phyloP scores from a whole-genome alignment of 1,140 invertebrate species.

The Nebria ingens region DNA sequence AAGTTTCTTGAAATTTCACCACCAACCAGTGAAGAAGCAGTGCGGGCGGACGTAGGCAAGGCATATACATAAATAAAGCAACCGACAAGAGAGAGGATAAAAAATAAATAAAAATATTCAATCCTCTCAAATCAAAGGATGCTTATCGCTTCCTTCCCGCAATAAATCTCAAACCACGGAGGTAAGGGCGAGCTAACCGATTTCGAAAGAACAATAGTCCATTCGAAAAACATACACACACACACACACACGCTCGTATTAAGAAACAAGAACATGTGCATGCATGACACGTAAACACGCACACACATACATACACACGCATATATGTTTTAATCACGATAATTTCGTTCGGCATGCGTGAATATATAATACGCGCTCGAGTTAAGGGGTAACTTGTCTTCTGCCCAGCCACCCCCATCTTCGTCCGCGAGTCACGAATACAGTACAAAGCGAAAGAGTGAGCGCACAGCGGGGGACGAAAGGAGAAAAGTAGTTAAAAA shows the following conservation, averaged over 20 bases:
- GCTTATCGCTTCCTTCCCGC: neutral
- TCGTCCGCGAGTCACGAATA: neutral
- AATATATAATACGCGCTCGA: neutral
- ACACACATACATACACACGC: neutral
- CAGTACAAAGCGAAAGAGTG: no score
- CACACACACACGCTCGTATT: neutral
- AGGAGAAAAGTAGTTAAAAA: neutral
- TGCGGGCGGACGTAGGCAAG: no score
- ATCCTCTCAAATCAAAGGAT: conserved; percentile 3
- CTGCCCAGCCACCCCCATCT: no score
- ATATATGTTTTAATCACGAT: conserved; percentile 9
- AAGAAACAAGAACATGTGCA: neutral
- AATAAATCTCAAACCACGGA: neutral
- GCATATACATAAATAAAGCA: no score
- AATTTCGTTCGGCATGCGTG: conserved; percentile 1
- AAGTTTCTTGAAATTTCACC: no score
- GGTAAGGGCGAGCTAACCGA: neutral
- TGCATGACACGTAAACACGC: neutral
- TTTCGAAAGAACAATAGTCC: no score
- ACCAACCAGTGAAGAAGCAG: no score
- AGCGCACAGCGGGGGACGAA: neutral
- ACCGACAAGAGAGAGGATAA: no score
- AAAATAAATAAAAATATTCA: neutral
- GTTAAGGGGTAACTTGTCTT: neutral
- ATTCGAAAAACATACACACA: neutral